These are phyloP conservation scores for Saimiri boliviensis DNA, from an alignment of 2,113 vertebrate genomes.

Conservation along the genomic window DNA sequence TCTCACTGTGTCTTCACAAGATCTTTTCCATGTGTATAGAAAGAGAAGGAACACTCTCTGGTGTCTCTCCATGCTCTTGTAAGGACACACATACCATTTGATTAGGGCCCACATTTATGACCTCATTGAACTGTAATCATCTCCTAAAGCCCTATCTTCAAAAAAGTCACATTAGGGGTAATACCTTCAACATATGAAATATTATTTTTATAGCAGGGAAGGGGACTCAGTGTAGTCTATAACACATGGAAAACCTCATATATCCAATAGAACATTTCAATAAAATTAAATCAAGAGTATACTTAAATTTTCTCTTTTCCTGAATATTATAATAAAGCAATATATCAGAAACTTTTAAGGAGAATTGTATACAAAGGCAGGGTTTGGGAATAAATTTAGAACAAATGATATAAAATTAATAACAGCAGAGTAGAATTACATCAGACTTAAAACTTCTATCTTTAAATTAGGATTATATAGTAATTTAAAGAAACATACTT, in stretches of 20 bases:
- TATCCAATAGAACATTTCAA: neutral
- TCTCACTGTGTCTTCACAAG: neutral
- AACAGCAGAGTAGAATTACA: neutral
- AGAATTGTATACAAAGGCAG: neutral
- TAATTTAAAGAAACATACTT: neutral
- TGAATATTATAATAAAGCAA: neutral
- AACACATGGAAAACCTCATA: neutral
- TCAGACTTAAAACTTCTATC: neutral
- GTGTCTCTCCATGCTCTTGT: neutral
- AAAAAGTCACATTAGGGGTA: neutral
- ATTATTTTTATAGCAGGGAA: neutral
- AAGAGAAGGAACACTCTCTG: neutral
- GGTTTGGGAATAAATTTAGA: neutral
- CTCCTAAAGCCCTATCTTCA: neutral
- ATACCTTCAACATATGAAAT: neutral
- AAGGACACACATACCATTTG: neutral
- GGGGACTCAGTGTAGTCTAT: no score
- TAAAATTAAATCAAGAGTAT: neutral
- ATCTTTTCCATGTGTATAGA: neutral
- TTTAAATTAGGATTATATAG: neutral
- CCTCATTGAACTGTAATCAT: neutral
- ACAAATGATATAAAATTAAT: neutral
- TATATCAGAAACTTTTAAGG: neutral
- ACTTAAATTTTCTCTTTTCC: neutral
- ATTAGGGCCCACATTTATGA: neutral